phyloP scores from a whole-genome alignment of 2,113 vertebrate species.

The Oryzias melastigma region DNA sequence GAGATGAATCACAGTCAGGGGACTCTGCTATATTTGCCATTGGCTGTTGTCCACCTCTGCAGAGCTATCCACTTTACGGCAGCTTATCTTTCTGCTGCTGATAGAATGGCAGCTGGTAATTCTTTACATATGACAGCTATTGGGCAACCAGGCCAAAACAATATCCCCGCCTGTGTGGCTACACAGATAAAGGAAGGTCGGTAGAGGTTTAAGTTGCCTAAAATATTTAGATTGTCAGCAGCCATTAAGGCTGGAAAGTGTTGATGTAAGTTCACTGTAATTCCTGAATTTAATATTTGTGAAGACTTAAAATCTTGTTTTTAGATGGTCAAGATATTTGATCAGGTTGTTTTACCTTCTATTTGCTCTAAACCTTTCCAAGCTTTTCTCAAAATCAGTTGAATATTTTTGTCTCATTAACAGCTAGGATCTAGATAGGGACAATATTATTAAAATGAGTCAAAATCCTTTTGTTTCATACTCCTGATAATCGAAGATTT shows the following conservation, averaged over 20 bases:
- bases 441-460: no score
- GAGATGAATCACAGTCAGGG: conserved; percentile 41
- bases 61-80: conserved; percentile 19
- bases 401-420: no score
- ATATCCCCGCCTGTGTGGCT: not conserved
- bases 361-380: no score
- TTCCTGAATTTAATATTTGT: not conserved
- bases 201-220: not conserved
- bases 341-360: no score
- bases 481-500: no score
- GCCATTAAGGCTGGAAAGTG: conserved; percentile 13
- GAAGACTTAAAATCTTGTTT: no score
- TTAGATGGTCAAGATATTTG: no score
- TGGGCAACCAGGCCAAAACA: conserved; percentile 20
- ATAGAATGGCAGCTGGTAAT: conserved; percentile 34
- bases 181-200: not conserved
- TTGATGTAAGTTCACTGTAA: conserved; percentile 11
- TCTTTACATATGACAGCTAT: conserved; percentile 35
- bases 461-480: no score
- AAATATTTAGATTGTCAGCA: conserved; percentile 22
- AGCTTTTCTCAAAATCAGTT: no score
- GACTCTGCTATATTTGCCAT: conserved; percentile 52
- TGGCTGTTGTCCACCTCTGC: conserved; percentile 36
- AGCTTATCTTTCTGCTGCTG: conserved; percentile 28
- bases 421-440: no score